Percentiles rank a stretch among this genome's conserved stretches.
Evolutionary conservation across 2,888 invertebrate species (phyloP).

Genomic region (Platycheirus albimanus): DNA sequence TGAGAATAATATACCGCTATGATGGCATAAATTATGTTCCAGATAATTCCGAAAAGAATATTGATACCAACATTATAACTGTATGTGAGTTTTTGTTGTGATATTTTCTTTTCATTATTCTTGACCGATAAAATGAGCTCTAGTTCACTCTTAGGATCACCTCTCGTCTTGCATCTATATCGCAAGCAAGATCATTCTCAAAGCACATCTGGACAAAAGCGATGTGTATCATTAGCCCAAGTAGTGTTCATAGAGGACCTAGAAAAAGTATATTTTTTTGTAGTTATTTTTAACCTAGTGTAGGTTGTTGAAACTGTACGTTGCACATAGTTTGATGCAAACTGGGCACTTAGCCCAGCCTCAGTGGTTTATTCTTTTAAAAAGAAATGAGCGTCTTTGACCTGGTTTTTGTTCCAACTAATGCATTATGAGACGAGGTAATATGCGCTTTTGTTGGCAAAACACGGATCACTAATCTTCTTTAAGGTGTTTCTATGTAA

Average conservation of each 20-base stretch:
- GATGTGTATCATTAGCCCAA: slow-evolving; percentile 4
- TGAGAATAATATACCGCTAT: slow-evolving; percentile 10
- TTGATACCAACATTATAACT: slow-evolving; percentile 20
- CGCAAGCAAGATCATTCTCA: slow-evolving; percentile 17
- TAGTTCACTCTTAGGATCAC: slow-evolving; percentile 19
- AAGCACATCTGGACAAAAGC: slow-evolving; percentile 32
- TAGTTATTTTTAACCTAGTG: slow-evolving; percentile 7
- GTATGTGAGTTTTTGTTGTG: not conserved
- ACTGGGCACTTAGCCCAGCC: slow-evolving; percentile 31
- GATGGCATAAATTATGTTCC: slow-evolving; percentile 32
- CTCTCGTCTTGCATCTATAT: not conserved
- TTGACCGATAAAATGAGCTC: slow-evolving; percentile 33
- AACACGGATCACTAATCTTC: slow-evolving; percentile 6
- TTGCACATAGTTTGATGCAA: slow-evolving; percentile 35
- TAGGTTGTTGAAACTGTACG: slow-evolving; percentile 26
- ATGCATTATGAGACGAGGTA: not conserved
- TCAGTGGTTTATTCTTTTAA: slow-evolving; percentile 16
- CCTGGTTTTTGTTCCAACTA: slow-evolving; percentile 16
- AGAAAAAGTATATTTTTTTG: slow-evolving; percentile 6
- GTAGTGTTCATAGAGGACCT: slow-evolving; percentile 21
- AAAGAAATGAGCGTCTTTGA: slow-evolving; percentile 29
- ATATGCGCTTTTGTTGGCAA: not conserved
- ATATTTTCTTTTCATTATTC: not conserved
- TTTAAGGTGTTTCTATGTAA: not conserved
- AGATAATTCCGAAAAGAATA: slow-evolving; percentile 20